Evolutionary conservation across 2,113 vertebrate genomes (phyloP).

Genomic region (Syngnathus typhle): DNA sequence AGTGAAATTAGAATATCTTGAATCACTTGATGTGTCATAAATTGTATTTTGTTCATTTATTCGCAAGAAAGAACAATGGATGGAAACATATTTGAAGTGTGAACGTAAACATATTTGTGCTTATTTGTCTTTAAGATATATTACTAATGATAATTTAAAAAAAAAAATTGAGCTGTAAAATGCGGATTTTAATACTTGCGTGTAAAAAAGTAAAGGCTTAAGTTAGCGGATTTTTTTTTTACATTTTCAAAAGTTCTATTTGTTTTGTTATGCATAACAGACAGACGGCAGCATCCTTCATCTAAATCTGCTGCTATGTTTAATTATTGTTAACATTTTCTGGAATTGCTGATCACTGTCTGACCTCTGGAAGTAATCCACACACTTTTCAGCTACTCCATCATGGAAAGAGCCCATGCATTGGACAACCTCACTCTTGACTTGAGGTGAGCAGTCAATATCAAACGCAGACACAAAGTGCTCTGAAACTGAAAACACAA

Average conservation of each 20-base stretch:
- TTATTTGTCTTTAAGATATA: not conserved
- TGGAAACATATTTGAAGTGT: not conserved
- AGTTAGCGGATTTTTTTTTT: not conserved
- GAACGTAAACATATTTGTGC: not conserved
- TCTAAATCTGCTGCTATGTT: not conserved
- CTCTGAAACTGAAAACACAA: constrained; percentile 76
- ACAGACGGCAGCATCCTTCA: not conserved
- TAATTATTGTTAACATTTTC: not conserved
- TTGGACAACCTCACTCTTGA: constrained; percentile 82
- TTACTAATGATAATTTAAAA: too few relatives aligned
- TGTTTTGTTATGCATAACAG: not conserved
- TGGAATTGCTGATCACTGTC: not conserved
- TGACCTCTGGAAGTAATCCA: constrained; percentile 90
- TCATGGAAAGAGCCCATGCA: constrained; percentile 97
- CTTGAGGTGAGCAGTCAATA: constrained; percentile 79
- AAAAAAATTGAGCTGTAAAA: not conserved
- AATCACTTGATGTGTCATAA: not conserved
- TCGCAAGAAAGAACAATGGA: not conserved
- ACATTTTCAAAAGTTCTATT: not conserved
- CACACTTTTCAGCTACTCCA: constrained; percentile 89
- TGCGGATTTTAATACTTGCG: not conserved
- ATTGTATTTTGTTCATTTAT: not conserved
- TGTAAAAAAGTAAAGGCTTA: not conserved
- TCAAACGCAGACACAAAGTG: constrained; percentile 86
- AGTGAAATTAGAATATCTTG: constrained; percentile 2